Base-by-base conservation (phyloP, 37 sponge, comb jelly and placozoan species). In the Hormiphora californensis region DNA sequence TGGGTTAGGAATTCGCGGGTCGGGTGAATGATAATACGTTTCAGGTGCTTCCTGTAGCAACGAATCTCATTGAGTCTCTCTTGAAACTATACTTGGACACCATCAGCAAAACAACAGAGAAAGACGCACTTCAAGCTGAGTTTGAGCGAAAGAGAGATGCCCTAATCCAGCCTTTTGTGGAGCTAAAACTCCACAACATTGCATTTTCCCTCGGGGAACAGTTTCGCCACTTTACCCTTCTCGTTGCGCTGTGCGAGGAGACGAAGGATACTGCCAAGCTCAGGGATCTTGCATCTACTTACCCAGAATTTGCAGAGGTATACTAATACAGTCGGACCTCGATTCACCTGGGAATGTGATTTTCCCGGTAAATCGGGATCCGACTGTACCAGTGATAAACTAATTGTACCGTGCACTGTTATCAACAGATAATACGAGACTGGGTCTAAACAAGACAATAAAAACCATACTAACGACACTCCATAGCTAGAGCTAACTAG, bases 181-280 rank as follows among this genome's bases (percentile, higher is more conserved):
- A 67, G 36, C 68, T 35, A 7, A 67, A 34, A 30, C 31, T 67
- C 35, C 19, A 35, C 68, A 35, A 67, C 38, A 67, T 67, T 36
- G 68, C 68, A 5, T 67, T 67, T 30, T 15, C 68, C 68, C 39
- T 67, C 12, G 68, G 38, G 8, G 68, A 67, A 30, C 68, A 67
- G 68, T 67, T 67, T 19, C 34, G 34, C 8, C 68, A 67, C 19
- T 67, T 67, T 19, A 30, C 68, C 5, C 68, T 67, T 4, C 36
- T 67, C 7, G 68, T 67, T 9, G 31, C 31, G 68, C 35, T 67
- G 68, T 67, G 68, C 36, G 68, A 67, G 68, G 68, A 67, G 7
- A 67, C 68, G 8, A 67, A 67, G 4, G 68, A 67, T 30, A 67
- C 34, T 21, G 68, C 36, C 36, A 67, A 32, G 68, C 37, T 67